phyloP scores from a whole-genome alignment of 2,888 invertebrate species.

The Cosmopolites sordidus region DNA sequence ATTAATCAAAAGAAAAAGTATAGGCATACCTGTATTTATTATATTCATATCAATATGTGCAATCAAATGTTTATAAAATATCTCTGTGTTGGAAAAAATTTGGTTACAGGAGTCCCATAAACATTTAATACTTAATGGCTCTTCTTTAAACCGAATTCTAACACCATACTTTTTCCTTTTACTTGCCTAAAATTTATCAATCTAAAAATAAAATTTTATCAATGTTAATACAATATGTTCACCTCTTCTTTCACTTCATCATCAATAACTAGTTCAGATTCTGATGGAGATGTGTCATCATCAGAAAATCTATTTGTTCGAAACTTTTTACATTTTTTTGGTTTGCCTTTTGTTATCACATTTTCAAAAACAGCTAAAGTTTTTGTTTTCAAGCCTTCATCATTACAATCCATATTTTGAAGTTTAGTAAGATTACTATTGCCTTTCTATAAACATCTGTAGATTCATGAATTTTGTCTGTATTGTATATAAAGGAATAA shows the following conservation, averaged over 20 bases:
- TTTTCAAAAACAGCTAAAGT: conserved; percentile 44
- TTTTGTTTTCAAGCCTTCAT: conserved; percentile 28
- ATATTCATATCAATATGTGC: conserved; percentile 51
- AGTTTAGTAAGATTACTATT: conserved; percentile 1
- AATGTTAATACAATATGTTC: conserved; percentile 7
- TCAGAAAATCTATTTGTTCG: conserved; percentile 26
- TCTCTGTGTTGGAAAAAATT: conserved; percentile 46
- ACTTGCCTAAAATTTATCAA: conserved; percentile 5
- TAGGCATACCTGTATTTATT: too few relatives aligned
- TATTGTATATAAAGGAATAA: conserved; percentile 50
- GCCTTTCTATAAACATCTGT: conserved; percentile 44
- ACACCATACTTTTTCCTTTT: conserved; percentile 19
- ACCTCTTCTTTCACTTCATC: conserved; percentile 31
- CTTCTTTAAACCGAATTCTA: conserved; percentile 38
- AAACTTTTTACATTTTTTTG: conserved; percentile 28
- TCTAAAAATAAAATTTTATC: neutral
- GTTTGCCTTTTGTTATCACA: conserved; percentile 36
- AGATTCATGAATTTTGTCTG: conserved; percentile 45
- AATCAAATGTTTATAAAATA: conserved; percentile 56
- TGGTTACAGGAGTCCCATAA: conserved; percentile 57
- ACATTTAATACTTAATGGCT: conserved; percentile 51
- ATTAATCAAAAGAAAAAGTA: too few relatives aligned
- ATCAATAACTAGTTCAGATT: conserved; percentile 40
- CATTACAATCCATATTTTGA: conserved; percentile 27
- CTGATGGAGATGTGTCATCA: conserved; percentile 35